phyloP scores from a whole-genome alignment of 2,113 vertebrate species.

The Oreochromis tanganicae region DNA sequence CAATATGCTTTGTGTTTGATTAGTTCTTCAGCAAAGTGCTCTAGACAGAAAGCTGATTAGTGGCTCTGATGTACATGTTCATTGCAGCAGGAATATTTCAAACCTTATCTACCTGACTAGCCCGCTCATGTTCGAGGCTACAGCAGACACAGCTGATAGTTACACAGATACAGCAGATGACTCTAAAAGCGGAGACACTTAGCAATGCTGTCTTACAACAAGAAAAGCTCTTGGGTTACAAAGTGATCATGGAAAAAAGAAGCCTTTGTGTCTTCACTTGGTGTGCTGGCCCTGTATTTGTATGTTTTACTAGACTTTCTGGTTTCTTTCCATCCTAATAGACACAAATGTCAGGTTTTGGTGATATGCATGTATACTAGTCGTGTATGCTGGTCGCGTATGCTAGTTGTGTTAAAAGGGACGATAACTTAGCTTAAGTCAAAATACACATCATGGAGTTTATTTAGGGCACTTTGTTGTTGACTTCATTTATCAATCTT shows the following conservation, averaged over 20 bases:
- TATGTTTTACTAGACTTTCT: not conserved
- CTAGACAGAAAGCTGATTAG: conserved; percentile 31
- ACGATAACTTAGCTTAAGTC: not conserved
- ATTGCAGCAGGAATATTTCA: not conserved
- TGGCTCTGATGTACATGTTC: not conserved
- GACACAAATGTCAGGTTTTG: not conserved
- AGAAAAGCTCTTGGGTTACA: not conserved
- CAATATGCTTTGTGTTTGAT: conserved; percentile 37
- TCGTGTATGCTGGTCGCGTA: not conserved
- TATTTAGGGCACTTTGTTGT: not conserved
- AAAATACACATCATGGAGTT: not conserved
- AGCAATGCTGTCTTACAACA: not conserved
- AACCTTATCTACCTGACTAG: conserved; percentile 2
- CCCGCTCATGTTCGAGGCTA: not conserved
- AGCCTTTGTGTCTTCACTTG: not conserved
- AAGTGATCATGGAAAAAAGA: not conserved
- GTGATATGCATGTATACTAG: not conserved
- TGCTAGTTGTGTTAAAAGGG: not conserved
- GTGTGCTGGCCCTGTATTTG: not conserved
- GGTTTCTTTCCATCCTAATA: not conserved
- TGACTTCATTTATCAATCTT: not conserved
- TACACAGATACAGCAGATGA: not conserved
- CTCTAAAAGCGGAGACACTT: not conserved
- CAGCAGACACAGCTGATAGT: not conserved
- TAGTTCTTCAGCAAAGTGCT: not conserved